Percentiles rank a stretch among this genome's conserved stretches.
phyloP scores from a whole-genome alignment of 2,113 vertebrate species.

The Xyrauchen texanus region DNA sequence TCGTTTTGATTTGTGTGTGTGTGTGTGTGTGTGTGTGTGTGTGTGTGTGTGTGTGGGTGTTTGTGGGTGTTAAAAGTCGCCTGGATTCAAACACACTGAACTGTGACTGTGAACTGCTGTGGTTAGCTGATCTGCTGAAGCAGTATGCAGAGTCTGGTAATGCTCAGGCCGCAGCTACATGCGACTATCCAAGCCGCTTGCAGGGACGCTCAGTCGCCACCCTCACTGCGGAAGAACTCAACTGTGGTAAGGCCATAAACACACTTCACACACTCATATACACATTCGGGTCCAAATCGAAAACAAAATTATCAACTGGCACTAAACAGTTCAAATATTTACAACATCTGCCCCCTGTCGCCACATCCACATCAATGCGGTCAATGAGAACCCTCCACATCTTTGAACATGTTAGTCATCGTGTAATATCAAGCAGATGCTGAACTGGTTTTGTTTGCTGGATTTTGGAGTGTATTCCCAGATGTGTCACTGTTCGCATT shows the following conservation, averaged over 20 bases:
- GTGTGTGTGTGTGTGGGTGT: background rate
- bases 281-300: background rate
- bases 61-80: constrained; percentile 72
- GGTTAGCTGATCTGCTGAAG: constrained; percentile 91
- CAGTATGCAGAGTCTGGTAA: constrained; percentile 89
- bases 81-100: constrained; percentile 92
- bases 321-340: background rate
- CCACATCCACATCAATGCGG: background rate
- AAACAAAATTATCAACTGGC: no score
- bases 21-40: no score
- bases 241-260: constrained; percentile 82
- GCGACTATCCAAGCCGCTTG: constrained; percentile 86
- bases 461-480: constrained; percentile 29
- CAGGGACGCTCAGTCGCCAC: constrained; percentile 94
- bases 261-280: background rate
- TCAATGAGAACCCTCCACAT: background rate
- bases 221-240: constrained; percentile 90
- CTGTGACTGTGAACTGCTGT: constrained; percentile 95
- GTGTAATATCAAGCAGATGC: constrained; percentile 26
- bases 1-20: no score
- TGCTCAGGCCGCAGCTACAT: constrained; percentile 93
- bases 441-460: background rate
- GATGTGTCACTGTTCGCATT: constrained; percentile 32
- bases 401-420: constrained; percentile 2
- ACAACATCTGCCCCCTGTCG: background rate